Evolutionary conservation across 2,797 vertebrate genomes (phyloP).

Genomic region (Ibycter americanus): DNA sequence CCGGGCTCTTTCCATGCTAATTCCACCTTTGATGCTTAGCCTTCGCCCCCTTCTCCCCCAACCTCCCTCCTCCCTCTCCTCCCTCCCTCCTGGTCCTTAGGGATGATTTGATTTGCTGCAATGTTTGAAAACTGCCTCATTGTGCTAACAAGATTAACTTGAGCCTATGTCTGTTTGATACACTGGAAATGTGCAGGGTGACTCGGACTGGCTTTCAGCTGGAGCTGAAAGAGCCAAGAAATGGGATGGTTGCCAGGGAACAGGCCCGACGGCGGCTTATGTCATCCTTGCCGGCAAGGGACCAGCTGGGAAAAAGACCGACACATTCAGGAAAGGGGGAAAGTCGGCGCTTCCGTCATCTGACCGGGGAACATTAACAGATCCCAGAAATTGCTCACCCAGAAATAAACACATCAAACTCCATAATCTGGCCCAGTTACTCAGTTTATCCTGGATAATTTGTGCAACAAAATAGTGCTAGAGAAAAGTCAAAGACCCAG

Average conservation of each 20-base stretch:
- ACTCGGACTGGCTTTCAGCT: conserved; percentile 82
- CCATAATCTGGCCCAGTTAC: neutral
- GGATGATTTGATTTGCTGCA: conserved; percentile 89
- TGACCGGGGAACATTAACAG: neutral
- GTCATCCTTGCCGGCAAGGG: conserved; percentile 67
- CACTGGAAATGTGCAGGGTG: conserved; percentile 84
- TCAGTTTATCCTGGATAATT: conserved; percentile 6
- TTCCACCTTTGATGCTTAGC: conserved; percentile 49
- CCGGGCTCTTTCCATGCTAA: neutral
- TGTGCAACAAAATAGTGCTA: neutral
- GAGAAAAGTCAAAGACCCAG: neutral
- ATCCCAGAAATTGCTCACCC: neutral
- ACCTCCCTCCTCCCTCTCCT: conserved; percentile 40
- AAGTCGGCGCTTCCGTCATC: neutral
- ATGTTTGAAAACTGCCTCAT: conserved; percentile 91
- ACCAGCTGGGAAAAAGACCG: conserved; percentile 41
- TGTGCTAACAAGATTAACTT: conserved; percentile 89
- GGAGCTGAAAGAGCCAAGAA: conserved; percentile 76
- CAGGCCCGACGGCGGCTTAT: conserved; percentile 75
- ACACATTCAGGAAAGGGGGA: conserved; percentile 17
- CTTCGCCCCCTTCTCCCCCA: neutral
- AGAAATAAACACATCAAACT: neutral
- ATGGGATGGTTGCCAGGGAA: conserved; percentile 87
- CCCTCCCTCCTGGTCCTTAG: conserved; percentile 76
- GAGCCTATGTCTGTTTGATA: conserved; percentile 85